Conservation (phyloP, 2,888 invertebrate genomes). For the Hylaea fasciaria region DNA sequence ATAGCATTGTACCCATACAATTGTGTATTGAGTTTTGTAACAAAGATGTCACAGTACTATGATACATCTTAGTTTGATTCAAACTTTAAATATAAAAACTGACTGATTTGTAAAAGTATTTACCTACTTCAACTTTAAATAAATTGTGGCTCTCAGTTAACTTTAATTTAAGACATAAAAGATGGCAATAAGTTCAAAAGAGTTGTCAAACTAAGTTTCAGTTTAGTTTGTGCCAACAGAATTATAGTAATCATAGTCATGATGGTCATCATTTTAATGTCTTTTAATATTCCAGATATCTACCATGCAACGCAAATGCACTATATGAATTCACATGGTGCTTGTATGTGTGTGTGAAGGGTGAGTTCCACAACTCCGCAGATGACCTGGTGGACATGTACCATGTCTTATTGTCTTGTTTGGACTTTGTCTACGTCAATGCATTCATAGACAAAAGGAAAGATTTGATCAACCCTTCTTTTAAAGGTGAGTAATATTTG, state of each 20-base stretch:
- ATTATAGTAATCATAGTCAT: not conserved
- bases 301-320: constrained; percentile 92
- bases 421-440: constrained; percentile 96
- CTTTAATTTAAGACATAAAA: too few species aligned
- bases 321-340: constrained; percentile 98
- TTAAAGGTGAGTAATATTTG: constrained; percentile 86
- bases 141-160: too few species aligned
- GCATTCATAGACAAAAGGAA: constrained; percentile 91
- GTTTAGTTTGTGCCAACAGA: too few species aligned
- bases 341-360: constrained; percentile 94
- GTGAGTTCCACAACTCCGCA: constrained; percentile 92
- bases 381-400: constrained; percentile 98
- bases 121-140: too few species aligned
- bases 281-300: constrained; percentile 77
- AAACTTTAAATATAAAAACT: too few species aligned
- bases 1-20: not conserved
- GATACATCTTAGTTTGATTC: too few species aligned
- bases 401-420: constrained; percentile 94
- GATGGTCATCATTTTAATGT: not conserved
- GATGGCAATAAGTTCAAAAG: too few species aligned
- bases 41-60: too few species aligned
- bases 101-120: too few species aligned
- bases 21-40: too few species aligned
- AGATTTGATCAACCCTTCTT: constrained; percentile 94
- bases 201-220: not conserved